Conservation (phyloP, 2,113 vertebrate genomes). For the Cacatua alba region DNA sequence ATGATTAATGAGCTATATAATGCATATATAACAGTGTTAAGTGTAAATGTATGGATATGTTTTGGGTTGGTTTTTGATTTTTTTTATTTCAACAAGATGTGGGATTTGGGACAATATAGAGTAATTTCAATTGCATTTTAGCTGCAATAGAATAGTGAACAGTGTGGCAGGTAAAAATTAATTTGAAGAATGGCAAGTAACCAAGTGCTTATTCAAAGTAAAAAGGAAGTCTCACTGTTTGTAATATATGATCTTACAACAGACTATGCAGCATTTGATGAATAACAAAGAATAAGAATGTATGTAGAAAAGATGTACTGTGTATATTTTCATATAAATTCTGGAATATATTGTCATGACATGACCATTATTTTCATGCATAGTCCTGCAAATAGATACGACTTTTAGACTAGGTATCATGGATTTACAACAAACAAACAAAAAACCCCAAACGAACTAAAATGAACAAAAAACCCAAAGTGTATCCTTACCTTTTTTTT, state of each 20-base stretch:
- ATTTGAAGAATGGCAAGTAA: background rate
- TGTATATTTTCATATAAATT: constrained; percentile 12
- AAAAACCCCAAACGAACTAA: background rate
- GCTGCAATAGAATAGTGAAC: background rate
- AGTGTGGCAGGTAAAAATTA: background rate
- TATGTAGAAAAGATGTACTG: background rate
- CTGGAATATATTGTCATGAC: background rate
- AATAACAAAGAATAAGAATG: background rate
- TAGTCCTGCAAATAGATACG: background rate
- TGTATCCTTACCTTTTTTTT: background rate
- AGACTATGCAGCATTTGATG: background rate
- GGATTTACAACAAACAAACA: background rate
- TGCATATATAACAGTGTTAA: background rate
- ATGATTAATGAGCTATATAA: background rate
- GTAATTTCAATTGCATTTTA: background rate
- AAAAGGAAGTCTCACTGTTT: background rate
- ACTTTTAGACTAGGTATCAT: background rate
- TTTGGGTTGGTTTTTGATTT: background rate
- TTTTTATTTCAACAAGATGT: background rate
- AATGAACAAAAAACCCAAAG: rapidly evolving
- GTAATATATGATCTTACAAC: background rate
- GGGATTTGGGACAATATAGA: background rate
- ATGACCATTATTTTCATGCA: background rate
- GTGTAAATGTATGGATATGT: background rate
- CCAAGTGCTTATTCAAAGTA: background rate